phyloP scores from a whole-genome alignment of 2,797 vertebrate genomes.

The Lagocephalus sceleratus region DNA sequence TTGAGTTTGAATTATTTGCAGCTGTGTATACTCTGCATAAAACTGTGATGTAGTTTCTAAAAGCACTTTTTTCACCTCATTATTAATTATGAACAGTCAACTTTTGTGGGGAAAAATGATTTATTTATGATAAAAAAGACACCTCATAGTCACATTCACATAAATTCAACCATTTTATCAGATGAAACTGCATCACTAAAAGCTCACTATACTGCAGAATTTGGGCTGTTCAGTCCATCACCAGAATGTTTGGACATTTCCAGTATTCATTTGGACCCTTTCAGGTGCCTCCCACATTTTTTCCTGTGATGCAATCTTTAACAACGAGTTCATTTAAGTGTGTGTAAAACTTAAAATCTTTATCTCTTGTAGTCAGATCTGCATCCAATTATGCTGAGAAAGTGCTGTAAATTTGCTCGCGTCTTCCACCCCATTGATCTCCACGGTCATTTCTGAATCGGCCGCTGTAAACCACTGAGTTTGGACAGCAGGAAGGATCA shows the following conservation, averaged over 20 bases:
- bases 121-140: too few species aligned
- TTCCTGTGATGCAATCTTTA: too few species aligned
- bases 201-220: background rate
- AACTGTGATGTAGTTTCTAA: background rate
- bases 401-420: conserved; percentile 15
- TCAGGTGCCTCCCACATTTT: too few species aligned
- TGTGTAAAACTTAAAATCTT: background rate
- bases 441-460: conserved; percentile 24
- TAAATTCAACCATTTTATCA: too few species aligned
- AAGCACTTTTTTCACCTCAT: background rate
- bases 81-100: too few species aligned
- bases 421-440: conserved; percentile 64
- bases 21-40: background rate
- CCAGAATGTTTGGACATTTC: too few species aligned
- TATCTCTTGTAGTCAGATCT: conserved; percentile 14
- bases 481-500: conserved; percentile 44
- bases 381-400: conserved; percentile 46
- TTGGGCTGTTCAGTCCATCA: background rate
- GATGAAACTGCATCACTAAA: background rate
- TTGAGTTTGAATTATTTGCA: background rate
- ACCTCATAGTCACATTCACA: too few species aligned
- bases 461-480: conserved; percentile 32
- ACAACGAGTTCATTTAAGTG: too few species aligned
- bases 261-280: too few species aligned
- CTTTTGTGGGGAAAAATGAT: background rate